Conservation (phyloP, 2,113 vertebrate genomes). For the Erinaceus europaeus region DNA sequence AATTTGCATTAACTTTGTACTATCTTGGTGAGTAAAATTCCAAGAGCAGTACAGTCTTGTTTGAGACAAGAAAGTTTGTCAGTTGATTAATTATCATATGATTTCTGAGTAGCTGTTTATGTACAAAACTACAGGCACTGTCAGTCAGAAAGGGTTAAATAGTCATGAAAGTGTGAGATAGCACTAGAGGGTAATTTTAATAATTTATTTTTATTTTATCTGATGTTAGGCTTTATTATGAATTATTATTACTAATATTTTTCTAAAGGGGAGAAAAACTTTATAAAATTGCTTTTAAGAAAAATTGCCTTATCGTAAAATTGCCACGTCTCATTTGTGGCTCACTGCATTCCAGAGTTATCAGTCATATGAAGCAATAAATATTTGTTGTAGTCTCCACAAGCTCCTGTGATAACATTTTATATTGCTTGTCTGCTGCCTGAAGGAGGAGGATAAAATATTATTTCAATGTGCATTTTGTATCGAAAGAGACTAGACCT, state of each 20-base stretch:
- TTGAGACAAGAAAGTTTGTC: not conserved
- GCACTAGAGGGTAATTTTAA: not conserved
- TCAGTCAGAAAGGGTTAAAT: not conserved
- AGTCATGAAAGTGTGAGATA: not conserved
- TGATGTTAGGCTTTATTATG: constrained; percentile 6
- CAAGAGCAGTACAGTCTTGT: not conserved
- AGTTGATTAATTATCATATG: not conserved
- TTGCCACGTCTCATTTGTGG: constrained; percentile 26
- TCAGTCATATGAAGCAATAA: constrained; percentile 60
- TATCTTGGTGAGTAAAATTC: not conserved
- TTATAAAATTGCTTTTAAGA: constrained; percentile 36
- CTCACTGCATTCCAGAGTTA: constrained; percentile 21
- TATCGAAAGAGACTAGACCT: constrained; percentile 19
- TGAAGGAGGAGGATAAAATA: constrained; percentile 41
- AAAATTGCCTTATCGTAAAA: constrained; percentile 49
- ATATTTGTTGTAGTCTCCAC: constrained; percentile 44
- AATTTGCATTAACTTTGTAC: not conserved
- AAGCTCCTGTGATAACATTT: constrained; percentile 56
- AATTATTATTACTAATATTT: constrained; percentile 32
- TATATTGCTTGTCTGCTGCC: constrained; percentile 54
- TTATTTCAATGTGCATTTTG: constrained; percentile 55
- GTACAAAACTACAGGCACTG: not conserved
- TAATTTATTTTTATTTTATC: constrained; percentile 22
- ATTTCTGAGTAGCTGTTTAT: not conserved
- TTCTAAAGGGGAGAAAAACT: not conserved